phyloP scores from a whole-genome alignment of 2,797 vertebrate species.

The Siniperca undulata region DNA sequence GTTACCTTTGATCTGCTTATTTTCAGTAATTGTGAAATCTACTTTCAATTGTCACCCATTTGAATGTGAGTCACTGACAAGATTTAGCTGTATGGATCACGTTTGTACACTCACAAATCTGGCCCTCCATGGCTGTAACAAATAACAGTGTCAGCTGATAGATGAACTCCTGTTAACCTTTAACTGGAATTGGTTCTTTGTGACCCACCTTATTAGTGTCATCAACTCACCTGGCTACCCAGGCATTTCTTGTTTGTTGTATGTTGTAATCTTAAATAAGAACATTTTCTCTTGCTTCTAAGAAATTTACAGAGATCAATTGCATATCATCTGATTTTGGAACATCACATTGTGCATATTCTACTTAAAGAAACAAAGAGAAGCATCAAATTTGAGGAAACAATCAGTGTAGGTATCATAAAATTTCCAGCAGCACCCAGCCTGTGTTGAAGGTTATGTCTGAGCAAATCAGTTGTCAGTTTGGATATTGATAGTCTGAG shows the following conservation, averaged over 20 bases:
- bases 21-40: no score
- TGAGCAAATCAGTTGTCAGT: constrained; percentile 13
- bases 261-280: no score
- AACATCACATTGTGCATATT: not conserved
- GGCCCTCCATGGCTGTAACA: not conserved
- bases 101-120: no score
- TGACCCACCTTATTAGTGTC: not conserved
- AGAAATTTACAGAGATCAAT: not conserved
- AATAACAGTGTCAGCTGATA: not conserved
- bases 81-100: no score
- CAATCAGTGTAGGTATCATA: not conserved
- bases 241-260: not conserved
- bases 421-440: not conserved
- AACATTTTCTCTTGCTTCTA: no score
- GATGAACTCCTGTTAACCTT: not conserved
- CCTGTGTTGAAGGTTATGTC: not conserved
- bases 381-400: not conserved
- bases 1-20: no score
- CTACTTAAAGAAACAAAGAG: not conserved
- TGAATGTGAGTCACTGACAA: no score
- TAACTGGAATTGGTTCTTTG: not conserved
- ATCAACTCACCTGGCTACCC: not conserved
- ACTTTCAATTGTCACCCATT: no score
- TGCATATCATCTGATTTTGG: not conserved
- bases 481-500: constrained; percentile 17